These are phyloP conservation scores for Nowickia ferox DNA, from an alignment of 2,888 invertebrate species.

Conservation along the genomic window DNA sequence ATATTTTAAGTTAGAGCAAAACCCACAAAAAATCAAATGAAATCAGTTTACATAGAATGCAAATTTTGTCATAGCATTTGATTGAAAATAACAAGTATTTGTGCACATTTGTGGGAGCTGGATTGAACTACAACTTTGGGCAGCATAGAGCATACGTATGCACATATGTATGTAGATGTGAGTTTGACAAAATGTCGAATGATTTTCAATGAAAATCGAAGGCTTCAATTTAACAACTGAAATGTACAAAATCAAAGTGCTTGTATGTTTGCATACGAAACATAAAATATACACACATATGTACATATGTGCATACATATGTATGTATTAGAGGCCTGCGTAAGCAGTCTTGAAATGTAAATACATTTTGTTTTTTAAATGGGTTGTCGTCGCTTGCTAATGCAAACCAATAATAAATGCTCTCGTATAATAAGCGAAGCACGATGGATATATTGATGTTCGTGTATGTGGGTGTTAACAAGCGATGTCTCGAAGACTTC, in stretches of 20 bases:
- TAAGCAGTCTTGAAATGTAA: too few species aligned
- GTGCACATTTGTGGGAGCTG: slow-evolving; percentile 41
- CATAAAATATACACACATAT: neutral
- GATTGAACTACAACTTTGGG: slow-evolving; percentile 9
- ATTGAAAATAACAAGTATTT: slow-evolving; percentile 57
- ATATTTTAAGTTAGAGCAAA: slow-evolving; percentile 21
- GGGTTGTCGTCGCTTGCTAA: too few species aligned
- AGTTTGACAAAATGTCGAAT: slow-evolving; percentile 16
- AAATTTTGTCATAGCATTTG: slow-evolving; percentile 50
- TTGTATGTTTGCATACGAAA: neutral
- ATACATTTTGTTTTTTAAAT: too few species aligned
- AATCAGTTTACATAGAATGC: slow-evolving; percentile 46
- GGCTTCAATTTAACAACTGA: slow-evolving; percentile 23
- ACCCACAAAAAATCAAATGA: slow-evolving; percentile 7
- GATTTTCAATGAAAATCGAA: neutral
- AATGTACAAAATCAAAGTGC: slow-evolving; percentile 32
- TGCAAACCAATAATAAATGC: too few species aligned
- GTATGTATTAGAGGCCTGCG: too few species aligned
- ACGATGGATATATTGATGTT: too few species aligned
- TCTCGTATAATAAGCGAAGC: too few species aligned
- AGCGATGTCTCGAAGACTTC: too few species aligned
- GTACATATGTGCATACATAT: too few species aligned
- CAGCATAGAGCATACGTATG: neutral
- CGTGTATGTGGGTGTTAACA: too few species aligned
- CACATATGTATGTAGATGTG: too few species aligned